Conservation (phyloP, 2,888 invertebrate genomes). For the Callyntrura guangdongensis region DNA sequence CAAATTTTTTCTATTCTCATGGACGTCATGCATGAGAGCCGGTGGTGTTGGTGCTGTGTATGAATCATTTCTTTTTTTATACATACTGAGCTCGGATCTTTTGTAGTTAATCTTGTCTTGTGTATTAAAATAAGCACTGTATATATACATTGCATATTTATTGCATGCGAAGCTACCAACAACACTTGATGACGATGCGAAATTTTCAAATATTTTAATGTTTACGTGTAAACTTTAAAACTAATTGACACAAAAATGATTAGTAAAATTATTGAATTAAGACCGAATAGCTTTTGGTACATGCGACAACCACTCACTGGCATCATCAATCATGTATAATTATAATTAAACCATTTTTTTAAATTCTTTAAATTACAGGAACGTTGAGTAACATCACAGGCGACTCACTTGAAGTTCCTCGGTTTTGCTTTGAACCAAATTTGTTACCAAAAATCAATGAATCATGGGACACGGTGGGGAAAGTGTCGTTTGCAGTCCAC, state of each 20-base stretch:
- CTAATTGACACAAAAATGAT: no score
- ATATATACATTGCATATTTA: not conserved
- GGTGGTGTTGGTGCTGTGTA: no score
- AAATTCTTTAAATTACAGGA: conserved; percentile 38
- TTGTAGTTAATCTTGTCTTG: no score
- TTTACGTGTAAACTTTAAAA: no score
- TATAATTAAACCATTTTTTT: not conserved
- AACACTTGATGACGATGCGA: no score
- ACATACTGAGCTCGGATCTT: not conserved
- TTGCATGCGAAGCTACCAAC: not conserved
- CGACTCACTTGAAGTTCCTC: conserved; percentile 58
- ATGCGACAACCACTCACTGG: no score
- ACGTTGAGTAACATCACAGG: conserved; percentile 37
- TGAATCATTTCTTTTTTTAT: not conserved
- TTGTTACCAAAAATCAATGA: conserved; percentile 67
- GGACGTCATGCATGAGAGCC: not conserved
- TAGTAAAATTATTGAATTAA: no score
- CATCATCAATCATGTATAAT: not conserved
- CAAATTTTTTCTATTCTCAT: not conserved
- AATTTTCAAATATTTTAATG: no score
- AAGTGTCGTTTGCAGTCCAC: conserved; percentile 61
- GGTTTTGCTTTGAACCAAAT: conserved; percentile 52
- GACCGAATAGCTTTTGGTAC: no score
- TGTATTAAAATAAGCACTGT: no score
- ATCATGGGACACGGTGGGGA: conserved; percentile 79